These are phyloP conservation scores for Hypothenemus hampei DNA, from an alignment of 1,140 invertebrate genomes.

Conservation along the genomic window DNA sequence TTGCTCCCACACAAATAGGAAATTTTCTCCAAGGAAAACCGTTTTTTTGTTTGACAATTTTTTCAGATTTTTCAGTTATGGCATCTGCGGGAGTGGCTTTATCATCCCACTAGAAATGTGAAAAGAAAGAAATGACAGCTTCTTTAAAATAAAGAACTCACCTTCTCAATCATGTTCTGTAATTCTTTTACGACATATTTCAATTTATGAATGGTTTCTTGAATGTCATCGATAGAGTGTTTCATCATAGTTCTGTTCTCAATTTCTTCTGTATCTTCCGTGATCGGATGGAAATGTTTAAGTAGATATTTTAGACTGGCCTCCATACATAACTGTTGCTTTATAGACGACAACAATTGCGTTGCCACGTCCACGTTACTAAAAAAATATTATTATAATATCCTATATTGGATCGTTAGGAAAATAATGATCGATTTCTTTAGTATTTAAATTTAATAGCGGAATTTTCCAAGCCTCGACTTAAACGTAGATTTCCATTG, in stretches of 20 bases:
- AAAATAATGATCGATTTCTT: too few species aligned
- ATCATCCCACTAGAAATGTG: slow-evolving; percentile 34
- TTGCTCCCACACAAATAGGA: slow-evolving; percentile 18
- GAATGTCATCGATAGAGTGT: slow-evolving; percentile 15
- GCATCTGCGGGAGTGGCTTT: slow-evolving; percentile 28
- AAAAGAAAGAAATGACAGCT: too few species aligned
- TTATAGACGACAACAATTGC: slow-evolving; percentile 31
- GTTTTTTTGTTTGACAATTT: too few species aligned
- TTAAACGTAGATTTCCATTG: too few species aligned
- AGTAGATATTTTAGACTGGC: slow-evolving; percentile 35
- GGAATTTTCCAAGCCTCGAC: too few species aligned
- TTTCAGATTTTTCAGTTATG: slow-evolving; percentile 31
- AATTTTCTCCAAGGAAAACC: slow-evolving; percentile 29
- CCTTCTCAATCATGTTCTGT: slow-evolving; percentile 8
- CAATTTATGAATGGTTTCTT: slow-evolving; percentile 11
- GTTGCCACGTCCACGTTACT: slow-evolving; percentile 38
- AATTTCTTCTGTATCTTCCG: slow-evolving; percentile 9
- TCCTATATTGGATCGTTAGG: too few species aligned
- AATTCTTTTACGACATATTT: slow-evolving; percentile 16
- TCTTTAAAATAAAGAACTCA: too few species aligned
- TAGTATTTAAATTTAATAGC: too few species aligned
- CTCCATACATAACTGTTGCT: slow-evolving; percentile 39
- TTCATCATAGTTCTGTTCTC: slow-evolving; percentile 10
- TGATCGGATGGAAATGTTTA: slow-evolving; percentile 28
- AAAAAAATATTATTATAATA: slow-evolving; percentile 9